These are phyloP conservation scores for Neolamprologus devosi DNA, from an alignment of 2,113 vertebrate genomes.

Conservation along the genomic window DNA sequence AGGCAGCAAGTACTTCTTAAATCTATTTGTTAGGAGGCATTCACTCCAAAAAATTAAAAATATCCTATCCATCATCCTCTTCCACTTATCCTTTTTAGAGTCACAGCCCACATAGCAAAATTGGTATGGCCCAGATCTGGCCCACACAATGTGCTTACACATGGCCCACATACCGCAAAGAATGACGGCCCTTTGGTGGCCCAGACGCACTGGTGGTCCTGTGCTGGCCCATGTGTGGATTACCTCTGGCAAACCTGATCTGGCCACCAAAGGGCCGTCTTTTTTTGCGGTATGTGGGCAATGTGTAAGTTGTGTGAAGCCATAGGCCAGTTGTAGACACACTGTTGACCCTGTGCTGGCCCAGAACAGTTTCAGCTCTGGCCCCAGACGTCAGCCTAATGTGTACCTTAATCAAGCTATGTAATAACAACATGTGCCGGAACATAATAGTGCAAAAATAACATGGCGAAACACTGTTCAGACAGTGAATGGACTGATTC, in stretches of 20 bases:
- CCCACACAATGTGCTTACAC: neutral
- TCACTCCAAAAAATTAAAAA: neutral
- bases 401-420: neutral
- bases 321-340: neutral
- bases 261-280: neutral
- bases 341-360: neutral
- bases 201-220: neutral
- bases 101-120: neutral
- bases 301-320: neutral
- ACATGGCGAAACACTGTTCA: neutral
- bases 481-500: neutral
- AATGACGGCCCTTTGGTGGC: neutral
- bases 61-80: neutral
- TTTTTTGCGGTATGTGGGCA: neutral
- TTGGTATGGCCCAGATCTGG: neutral
- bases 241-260: neutral
- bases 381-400: neutral
- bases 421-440: neutral
- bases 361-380: neutral
- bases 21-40: neutral
- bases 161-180: neutral
- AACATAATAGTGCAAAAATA: neutral
- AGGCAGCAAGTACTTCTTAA: neutral
- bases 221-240: neutral
- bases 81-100: neutral